phyloP scores from a whole-genome alignment of 2,113 vertebrate genomes.

The Thymallus thymallus region DNA sequence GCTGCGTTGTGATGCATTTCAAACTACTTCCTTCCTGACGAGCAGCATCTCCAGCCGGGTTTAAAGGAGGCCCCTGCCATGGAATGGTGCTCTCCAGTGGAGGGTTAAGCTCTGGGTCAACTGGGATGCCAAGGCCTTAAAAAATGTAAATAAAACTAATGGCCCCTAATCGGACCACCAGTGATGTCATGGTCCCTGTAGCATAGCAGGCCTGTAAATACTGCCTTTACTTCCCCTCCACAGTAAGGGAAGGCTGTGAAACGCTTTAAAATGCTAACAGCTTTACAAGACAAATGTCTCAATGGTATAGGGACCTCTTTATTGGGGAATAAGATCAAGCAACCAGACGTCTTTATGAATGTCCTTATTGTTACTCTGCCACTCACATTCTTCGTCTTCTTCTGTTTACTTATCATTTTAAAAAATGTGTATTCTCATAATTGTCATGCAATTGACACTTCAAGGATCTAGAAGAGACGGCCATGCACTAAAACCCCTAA shows the following conservation, averaged over 20 bases:
- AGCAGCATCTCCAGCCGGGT: slow-evolving; percentile 33
- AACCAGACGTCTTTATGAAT: slow-evolving; percentile 24
- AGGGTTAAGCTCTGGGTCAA: slow-evolving; percentile 51
- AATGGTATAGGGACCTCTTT: neutral
- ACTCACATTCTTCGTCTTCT: neutral
- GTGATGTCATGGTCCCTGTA: slow-evolving; percentile 36
- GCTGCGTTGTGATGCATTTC: too few species aligned
- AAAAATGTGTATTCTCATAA: neutral
- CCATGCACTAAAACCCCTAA: neutral
- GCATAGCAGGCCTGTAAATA: slow-evolving; percentile 24
- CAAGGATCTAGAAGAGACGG: neutral
- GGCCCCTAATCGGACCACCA: slow-evolving; percentile 66
- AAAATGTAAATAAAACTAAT: slow-evolving; percentile 63
- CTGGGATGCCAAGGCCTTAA: slow-evolving; percentile 50
- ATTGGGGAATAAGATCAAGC: slow-evolving; percentile 16
- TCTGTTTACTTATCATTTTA: neutral
- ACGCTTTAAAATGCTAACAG: slow-evolving; percentile 2
- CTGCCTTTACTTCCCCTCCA: slow-evolving; percentile 19
- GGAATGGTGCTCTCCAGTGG: slow-evolving; percentile 28
- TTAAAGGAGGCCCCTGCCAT: slow-evolving; percentile 14
- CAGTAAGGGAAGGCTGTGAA: neutral
- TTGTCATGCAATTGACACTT: neutral
- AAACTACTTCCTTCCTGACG: neutral
- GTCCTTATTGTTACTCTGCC: slow-evolving; percentile 12
- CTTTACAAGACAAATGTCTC: slow-evolving; percentile 2